A percentile compares a stretch with the other conserved stretches of the same genome.
Evolutionary conservation across 2,113 vertebrate genomes (phyloP).

Genomic region (Nibea coibor): DNA sequence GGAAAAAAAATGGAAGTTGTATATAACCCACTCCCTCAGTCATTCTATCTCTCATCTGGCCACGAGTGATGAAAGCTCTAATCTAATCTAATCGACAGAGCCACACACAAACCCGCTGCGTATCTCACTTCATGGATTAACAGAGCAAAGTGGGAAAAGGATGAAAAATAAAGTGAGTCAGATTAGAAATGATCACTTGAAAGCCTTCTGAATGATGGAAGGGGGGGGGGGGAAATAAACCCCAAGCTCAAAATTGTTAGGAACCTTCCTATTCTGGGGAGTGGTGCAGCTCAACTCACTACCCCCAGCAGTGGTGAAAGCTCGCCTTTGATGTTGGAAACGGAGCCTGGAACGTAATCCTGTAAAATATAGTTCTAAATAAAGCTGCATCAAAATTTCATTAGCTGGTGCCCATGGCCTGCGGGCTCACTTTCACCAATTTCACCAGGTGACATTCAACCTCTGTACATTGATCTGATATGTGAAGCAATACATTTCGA

Average conservation of each 20-base stretch:
- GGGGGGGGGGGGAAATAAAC: background rate
- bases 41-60: slow-evolving; percentile 42
- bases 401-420: slow-evolving; percentile 59
- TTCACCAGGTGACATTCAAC: slow-evolving; percentile 67
- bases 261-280: slow-evolving; percentile 22
- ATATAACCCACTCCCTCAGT: background rate
- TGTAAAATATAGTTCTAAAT: slow-evolving; percentile 78
- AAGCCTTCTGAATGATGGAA: slow-evolving; percentile 41
- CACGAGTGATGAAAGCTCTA: slow-evolving; percentile 59
- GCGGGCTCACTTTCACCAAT: slow-evolving; percentile 72
- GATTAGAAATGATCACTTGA: slow-evolving; percentile 60
- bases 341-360: slow-evolving; percentile 79
- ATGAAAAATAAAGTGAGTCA: slow-evolving; percentile 61
- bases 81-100: slow-evolving; percentile 63
- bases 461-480: slow-evolving; percentile 65
- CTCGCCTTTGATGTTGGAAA: slow-evolving; percentile 79
- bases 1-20: slow-evolving; percentile 22
- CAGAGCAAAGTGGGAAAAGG: slow-evolving; percentile 32
- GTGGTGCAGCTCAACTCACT: slow-evolving; percentile 7
- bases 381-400: slow-evolving; percentile 80
- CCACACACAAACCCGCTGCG: slow-evolving; percentile 43
- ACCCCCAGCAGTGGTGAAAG: slow-evolving; percentile 73
- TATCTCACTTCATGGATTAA: slow-evolving; percentile 63
- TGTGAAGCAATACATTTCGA: slow-evolving; percentile 39
- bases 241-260: slow-evolving; percentile 11